These are phyloP conservation scores for Syrista parreyssii DNA, from an alignment of 2,888 invertebrate species.

Conservation along the genomic window DNA sequence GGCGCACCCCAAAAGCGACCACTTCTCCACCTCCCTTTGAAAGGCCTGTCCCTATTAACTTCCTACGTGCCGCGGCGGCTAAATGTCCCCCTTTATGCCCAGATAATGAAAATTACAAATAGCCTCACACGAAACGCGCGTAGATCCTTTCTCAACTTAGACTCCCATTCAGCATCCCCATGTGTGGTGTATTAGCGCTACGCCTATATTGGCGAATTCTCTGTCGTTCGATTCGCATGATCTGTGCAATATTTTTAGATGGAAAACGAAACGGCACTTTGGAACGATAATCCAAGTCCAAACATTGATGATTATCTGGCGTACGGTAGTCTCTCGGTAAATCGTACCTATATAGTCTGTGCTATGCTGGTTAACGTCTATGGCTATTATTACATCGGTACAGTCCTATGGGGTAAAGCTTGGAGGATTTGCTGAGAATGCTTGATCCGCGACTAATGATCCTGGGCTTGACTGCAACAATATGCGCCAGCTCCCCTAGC, in stretches of 20 bases:
- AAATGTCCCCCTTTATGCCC: slow-evolving; percentile 60
- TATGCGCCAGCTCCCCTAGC: slow-evolving; percentile 26
- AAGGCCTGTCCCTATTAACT: slow-evolving; percentile 58
- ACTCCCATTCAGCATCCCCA: background rate
- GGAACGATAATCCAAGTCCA: background rate
- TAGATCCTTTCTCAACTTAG: slow-evolving; percentile 11
- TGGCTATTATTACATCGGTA: too few species aligned
- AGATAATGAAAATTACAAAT: slow-evolving; percentile 67
- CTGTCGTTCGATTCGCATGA: background rate
- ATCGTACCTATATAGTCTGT: background rate
- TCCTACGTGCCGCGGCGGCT: slow-evolving; percentile 61
- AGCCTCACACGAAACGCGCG: slow-evolving; percentile 52
- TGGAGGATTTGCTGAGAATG: slow-evolving; percentile 45
- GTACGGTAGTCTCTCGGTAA: background rate
- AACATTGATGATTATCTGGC: background rate
- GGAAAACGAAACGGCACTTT: background rate
- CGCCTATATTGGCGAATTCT: background rate
- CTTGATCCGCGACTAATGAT: slow-evolving; percentile 41
- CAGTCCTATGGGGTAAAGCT: background rate
- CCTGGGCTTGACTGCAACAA: slow-evolving; percentile 28
- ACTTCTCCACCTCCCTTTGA: slow-evolving; percentile 21
- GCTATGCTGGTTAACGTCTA: background rate
- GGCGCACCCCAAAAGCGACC: slow-evolving; percentile 30
- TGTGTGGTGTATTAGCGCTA: background rate
- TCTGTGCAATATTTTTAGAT: background rate